phyloP scores from a whole-genome alignment of 64 coral and sea anemone species.

The Stichodactyla mertensii region DNA sequence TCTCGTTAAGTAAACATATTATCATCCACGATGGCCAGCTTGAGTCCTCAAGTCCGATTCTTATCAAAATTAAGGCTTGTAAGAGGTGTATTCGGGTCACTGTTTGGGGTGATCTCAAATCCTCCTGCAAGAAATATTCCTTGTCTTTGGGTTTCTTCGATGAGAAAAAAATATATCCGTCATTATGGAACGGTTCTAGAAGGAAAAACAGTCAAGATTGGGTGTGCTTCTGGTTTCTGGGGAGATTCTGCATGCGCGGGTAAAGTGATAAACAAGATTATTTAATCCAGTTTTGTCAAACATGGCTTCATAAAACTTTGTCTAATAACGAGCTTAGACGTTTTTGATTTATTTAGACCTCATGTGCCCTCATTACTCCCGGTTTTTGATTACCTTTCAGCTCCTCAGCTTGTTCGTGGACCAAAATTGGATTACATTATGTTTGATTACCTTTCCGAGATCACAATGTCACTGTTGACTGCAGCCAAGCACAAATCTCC shows the following conservation, averaged over 20 bases:
- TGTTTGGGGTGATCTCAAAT: not conserved
- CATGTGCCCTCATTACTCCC: no score
- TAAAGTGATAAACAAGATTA: not conserved
- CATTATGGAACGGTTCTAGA: conserved; percentile 56
- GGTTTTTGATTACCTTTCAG: conserved; percentile 27
- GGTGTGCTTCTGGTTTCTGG: conserved; percentile 99
- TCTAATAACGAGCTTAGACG: no score
- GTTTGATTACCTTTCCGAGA: conserved; percentile 98
- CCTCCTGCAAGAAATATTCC: not conserved
- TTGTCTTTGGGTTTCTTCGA: not conserved
- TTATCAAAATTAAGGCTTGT: not conserved
- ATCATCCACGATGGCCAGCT: not conserved
- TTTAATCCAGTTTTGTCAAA: not conserved
- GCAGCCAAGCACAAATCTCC: conserved; percentile 81
- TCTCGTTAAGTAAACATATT: not conserved
- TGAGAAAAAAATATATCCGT: not conserved
- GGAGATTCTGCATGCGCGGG: conserved; percentile 90
- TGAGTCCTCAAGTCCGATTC: not conserved
- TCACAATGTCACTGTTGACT: conserved; percentile 96
- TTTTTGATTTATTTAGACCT: no score
- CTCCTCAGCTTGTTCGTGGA: conserved; percentile 87
- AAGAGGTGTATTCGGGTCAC: not conserved
- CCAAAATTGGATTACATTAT: conserved; percentile 84
- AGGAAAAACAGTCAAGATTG: conserved; percentile 89
- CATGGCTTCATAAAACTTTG: no score